A percentile compares a stretch with the other conserved stretches of the same genome.
Conservation (phyloP, 1,140 invertebrate genomes). For the Diabrotica undecimpunctata region DNA sequence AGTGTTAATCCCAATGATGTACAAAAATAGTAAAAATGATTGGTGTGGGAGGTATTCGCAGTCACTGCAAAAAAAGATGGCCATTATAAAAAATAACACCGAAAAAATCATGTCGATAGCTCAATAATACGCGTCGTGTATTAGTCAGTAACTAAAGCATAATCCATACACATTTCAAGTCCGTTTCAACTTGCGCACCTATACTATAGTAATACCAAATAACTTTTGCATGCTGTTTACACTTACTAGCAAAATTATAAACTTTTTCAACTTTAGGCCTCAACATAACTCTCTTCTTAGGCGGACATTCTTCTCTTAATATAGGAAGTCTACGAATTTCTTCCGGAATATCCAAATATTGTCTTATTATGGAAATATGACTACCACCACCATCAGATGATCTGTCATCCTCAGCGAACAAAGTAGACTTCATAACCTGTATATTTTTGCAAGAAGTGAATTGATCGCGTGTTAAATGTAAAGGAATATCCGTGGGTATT, state of each 20-base stretch:
- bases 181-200: too few relatives aligned
- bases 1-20: too few relatives aligned
- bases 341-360: conserved; percentile 29
- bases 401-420: conserved; percentile 32
- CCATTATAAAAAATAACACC: too few relatives aligned
- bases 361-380: conserved; percentile 27
- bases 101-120: too few relatives aligned
- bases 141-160: not conserved
- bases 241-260: conserved; percentile 20
- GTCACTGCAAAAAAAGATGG: too few relatives aligned
- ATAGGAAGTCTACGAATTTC: conserved; percentile 24
- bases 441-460: conserved; percentile 27
- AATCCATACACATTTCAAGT: too few relatives aligned
- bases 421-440: conserved; percentile 30
- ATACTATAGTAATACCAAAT: too few relatives aligned
- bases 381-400: conserved; percentile 28
- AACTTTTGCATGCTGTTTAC: not conserved
- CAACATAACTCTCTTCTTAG: conserved; percentile 19
- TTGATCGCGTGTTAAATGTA: conserved; percentile 21
- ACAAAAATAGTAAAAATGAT: too few relatives aligned
- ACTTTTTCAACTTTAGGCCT: conserved; percentile 32
- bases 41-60: too few relatives aligned
- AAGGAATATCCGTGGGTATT: conserved; percentile 19
- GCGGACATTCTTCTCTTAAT: conserved; percentile 18
- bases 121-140: too few relatives aligned